Evolutionary conservation across 2,888 invertebrate species (phyloP), one percentile per base, ranked within the genome.

Genomic region (Lithophane socia): DNA sequence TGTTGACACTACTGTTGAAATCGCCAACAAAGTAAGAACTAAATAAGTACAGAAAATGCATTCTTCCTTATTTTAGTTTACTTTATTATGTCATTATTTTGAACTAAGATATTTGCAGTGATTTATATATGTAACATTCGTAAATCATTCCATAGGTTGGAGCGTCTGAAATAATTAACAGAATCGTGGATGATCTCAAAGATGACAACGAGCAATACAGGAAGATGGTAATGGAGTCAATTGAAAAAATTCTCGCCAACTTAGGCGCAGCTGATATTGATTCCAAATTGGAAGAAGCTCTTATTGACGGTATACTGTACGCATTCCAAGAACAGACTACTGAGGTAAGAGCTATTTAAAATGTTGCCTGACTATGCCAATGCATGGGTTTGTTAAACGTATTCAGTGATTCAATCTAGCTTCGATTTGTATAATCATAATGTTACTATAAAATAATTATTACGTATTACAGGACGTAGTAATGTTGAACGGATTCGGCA

Each of bases 191-290:
- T 91, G 99, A 99, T 95, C 96, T 99, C 77, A 99, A 99, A 95
- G 99, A 99, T 93, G 99, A 99, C 95, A 99, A 99, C 93, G 99
- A 99, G 94, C 99, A 99, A 93, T 99, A 99, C 95, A 97, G 99
- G 81, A 99, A 99, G 97, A 99, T 99, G 99, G 99, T 99, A 4
- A 99, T 99, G 99, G 99, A 99, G 95, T 99, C 99, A 0, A 99
- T 99, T 78, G 99, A 99, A 93, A 99, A 99, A 96, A 99, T 99
- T 77, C 99, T 99, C 97, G 99, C 99, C 7, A 99, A 99, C 95
- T 97, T 99, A 81, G 99, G 99, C 29, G 99, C 99, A 0, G 99
- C 99, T 0, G 99, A 99, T 92, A 99, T 99, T 71, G 99, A 99
- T 95, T 99, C 99, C 0, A 97, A 99, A 64, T 97, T 99, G 5